Evolutionary conservation across 2,888 invertebrate genomes (phyloP), one percentile per base, ranked within the genome.

Genomic region (Deilephila porcellus): DNA sequence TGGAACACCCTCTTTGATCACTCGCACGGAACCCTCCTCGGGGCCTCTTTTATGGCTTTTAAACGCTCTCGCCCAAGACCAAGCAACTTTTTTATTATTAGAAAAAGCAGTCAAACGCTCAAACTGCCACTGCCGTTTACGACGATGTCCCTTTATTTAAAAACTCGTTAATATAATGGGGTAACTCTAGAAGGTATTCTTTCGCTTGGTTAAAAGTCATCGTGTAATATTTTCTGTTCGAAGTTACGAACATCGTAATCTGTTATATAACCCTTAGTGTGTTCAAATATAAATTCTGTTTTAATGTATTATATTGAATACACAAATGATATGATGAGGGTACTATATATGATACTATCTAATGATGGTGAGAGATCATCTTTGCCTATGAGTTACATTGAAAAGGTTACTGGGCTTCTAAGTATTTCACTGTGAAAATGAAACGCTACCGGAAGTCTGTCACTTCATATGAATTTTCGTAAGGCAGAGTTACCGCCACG

Each of bases 1-100:
- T 17, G 14, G 45, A 19, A 63, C 19, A 19, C 62, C 34, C 73
- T 77, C 87, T 88, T 88, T 88, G 88, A 88, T 87, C 87, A 79
- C 79, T 86, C 82, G 78, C 78, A 81, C 79, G 87, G 84, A 87
- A 87, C 81, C 76, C 77, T 75, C 75, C 74, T 67, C 71, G 76
- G 78, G 80, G 72, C 77, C 78, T 74, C 80, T 81, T 84, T 83
- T 83, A 84, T 79, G 82, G 81, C 82, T 83, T 85, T 85, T 83
- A 84, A 84, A 80, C 77, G 81, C 79, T 82, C 83, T 81, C 75
- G 80, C 74, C 74, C 74, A 73, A 77, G 76, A 76, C 76, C 75
- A 77, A 74, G 75, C 71, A 78, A 80, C 71, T 76, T 80, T 79
- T 78, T 78, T 75, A 73, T 75, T 76, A 76, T 77, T 72, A 76